Evolutionary conservation across 2,888 invertebrate species (phyloP).

Genomic region (Eurytoma californica): DNA sequence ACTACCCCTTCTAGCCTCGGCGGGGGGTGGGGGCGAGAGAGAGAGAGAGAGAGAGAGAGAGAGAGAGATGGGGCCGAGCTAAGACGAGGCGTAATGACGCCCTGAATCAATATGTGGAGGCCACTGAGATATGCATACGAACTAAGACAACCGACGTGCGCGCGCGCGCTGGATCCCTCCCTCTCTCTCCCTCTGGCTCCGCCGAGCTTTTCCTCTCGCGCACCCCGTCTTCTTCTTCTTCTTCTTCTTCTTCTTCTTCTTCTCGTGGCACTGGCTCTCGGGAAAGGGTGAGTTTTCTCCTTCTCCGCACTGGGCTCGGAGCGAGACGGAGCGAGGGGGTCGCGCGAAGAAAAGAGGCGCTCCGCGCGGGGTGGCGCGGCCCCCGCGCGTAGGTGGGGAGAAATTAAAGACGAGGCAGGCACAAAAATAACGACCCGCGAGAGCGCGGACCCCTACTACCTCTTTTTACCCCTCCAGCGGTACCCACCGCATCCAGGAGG

Average conservation of each 20-base stretch:
- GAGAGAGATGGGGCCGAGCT: conserved; percentile 60
- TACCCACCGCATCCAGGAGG: conserved; percentile 1
- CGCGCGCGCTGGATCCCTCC: conserved; percentile 51
- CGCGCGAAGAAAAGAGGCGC: neutral
- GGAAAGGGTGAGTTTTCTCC: conserved; percentile 47
- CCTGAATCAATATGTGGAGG: conserved; percentile 75
- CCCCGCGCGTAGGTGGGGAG: conserved; percentile 66
- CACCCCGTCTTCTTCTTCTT: conserved; percentile 34
- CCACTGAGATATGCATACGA: conserved; percentile 75
- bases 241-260: conserved; percentile 46
- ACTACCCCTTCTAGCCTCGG: neutral
- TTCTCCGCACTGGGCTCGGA: neutral
- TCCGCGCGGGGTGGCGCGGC: conserved; percentile 48
- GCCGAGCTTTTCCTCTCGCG: conserved; percentile 46
- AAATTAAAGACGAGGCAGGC: conserved; percentile 75
- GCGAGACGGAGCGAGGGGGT: conserved; percentile 9
- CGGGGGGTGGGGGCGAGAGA: neutral
- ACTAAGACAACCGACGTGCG: conserved; percentile 71
- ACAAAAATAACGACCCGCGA: conserved; percentile 74
- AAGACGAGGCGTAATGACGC: conserved; percentile 74
- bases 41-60: neutral
- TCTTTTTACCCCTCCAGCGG: conserved; percentile 53
- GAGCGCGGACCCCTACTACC: conserved; percentile 57
- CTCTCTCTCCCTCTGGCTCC: conserved; percentile 55
- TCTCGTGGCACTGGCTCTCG: neutral